phyloP scores from a whole-genome alignment of 2,888 invertebrate species.

The Lasioglossum calceatum region DNA sequence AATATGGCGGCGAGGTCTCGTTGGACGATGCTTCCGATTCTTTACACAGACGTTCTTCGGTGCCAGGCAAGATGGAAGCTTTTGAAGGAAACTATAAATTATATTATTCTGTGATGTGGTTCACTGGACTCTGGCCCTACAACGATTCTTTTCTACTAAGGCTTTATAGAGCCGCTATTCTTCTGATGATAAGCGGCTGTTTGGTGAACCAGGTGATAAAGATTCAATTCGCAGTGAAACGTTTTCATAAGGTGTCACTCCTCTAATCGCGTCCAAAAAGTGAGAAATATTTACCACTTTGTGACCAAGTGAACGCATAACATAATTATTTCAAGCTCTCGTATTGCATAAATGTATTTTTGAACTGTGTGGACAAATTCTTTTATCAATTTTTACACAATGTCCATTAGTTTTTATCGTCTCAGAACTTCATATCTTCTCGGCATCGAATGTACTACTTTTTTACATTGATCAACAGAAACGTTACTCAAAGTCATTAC shows the following conservation, averaged over 20 bases:
- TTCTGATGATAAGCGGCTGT: not conserved
- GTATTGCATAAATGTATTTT: not conserved
- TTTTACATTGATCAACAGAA: constrained; percentile 13
- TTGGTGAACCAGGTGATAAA: not conserved
- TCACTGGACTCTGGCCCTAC: not conserved
- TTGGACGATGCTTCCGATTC: not conserved
- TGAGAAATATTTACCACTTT: not conserved
- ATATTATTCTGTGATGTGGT: not conserved
- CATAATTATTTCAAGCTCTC: not conserved
- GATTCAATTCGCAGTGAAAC: not conserved
- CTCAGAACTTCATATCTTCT: constrained; percentile 9
- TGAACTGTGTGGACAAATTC: rapidly evolving
- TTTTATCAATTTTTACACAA: no score
- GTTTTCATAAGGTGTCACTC: not conserved
- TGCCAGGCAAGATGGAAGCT: not conserved
- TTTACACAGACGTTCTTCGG: not conserved
- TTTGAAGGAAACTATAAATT: not conserved
- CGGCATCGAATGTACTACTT: constrained; percentile 23
- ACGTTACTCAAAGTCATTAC: constrained; percentile 22
- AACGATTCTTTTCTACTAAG: not conserved
- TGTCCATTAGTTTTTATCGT: constrained; percentile 20
- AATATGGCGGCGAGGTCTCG: not conserved
- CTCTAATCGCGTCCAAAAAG: not conserved
- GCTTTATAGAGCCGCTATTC: not conserved
- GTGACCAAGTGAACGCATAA: not conserved